Base-by-base conservation (phyloP, 2,797 vertebrate species). In the Cygnus olor region DNA sequence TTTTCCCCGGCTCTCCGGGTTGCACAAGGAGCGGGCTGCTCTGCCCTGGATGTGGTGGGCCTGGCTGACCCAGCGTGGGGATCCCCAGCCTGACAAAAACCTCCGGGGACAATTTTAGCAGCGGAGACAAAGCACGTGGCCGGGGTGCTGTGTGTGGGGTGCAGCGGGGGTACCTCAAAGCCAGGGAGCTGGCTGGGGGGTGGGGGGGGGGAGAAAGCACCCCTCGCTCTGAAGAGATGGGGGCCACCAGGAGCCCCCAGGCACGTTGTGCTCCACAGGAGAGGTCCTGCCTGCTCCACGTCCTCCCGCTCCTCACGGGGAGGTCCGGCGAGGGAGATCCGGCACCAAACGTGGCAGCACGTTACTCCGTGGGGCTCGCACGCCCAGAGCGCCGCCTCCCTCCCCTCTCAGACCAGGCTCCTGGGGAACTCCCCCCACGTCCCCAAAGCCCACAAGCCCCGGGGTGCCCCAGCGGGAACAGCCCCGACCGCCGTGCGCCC, bases 101-200 rank as follows among this genome's bases (percentile, higher is more conserved):
- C 32, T 22, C 40, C 21, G 4, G 57, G 65, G 47, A n/a, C 65
- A 74, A 68, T 85, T 96, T 90, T 83, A 93, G 80, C 45, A 38
- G 49, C 3, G 20, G 53, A 17, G 34, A 80, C 49, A 1, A 79
- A 69, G 60, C 25, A 10, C 8, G 51, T 6, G 32, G 8, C 22
- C 1, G 0, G 15, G 11, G 30, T 57, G n/a, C 30, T 21, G 4
- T 30, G 57, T 17, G 3, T 5, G 51, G 77, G 70, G 58, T 25
- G 64, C 10, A 60, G 32, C 66, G 58, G 53, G n/a, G 19, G 69
- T 80, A 61, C 77, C 69, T 66, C 45, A 65, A 82, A 80, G 63
- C 40, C 25, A 9, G 49, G 49, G 49, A 51, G 24, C 24, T 3
- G 49, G 25, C 25, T 16, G 51, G 51, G 51, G 13, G 6, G 13